Base-by-base conservation (phyloP, 2,888 invertebrate genomes). In the Lepeophtheirus nordmannii region DNA sequence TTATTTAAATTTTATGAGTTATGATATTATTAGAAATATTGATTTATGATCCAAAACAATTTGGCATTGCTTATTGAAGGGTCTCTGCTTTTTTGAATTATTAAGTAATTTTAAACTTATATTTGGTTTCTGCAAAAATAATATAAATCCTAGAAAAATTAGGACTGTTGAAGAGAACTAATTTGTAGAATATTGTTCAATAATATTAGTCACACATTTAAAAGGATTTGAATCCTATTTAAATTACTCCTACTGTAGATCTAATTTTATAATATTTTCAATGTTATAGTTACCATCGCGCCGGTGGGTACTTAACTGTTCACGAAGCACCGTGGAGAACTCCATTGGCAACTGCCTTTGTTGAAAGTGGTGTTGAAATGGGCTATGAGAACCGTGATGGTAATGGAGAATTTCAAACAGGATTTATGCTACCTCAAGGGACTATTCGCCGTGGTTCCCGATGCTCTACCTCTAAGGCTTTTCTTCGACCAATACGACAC, bases 401-500 rank as follows among this genome's bases (percentile, higher is more conserved):
- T 57, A 91, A 92, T 74, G 90, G 90, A 0, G 86, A 87, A 71
- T 82, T 82, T 69, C 89, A 90, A 75, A 83, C 87, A 0, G 91
- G 91, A 0, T 89, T 90, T 72, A 89, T 89, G 87, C 85, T 89
- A 57, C 87, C 89, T 0, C 90, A 90, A 75, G 90, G 89, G 37
- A 91, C 89, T 0, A 84, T 85, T 71, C 81, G 85, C 71, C 87
- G 90, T 20, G 91, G 91, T 0, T 85, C 88, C 41, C 81, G 92
- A 0, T 92, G 92, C 73, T 89, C 89, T 8, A 87, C 89, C 0
- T 84, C 87, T 0, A 90, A 91, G 77, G 90, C 90, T 0, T 92
- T 90, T 71, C 75, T 92, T 1, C 78, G 90, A 67, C 86, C 91
- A 0, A 85, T 86, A 0, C 80, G 88, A 65, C 78, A 87, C 2